Percentiles rank a stretch among this genome's conserved stretches.
These are phyloP conservation scores for Strigamia maritima DNA, from an alignment of 2,888 invertebrate species.

Conservation along the genomic window DNA sequence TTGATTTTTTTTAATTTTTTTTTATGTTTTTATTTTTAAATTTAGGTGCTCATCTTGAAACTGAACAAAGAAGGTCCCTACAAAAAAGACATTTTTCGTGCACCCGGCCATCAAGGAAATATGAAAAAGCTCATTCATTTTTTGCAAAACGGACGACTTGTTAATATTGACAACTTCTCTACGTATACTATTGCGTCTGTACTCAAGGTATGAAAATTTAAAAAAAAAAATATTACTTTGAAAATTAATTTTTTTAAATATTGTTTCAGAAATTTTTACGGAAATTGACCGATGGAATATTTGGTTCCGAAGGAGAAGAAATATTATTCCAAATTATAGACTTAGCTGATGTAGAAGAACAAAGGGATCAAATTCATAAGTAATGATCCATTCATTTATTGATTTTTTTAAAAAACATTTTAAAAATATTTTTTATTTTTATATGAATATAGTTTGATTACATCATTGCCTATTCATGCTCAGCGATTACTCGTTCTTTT, in stretches of 20 bases:
- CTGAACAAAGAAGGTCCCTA: conserved; percentile 91
- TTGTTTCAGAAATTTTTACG: conserved; percentile 75
- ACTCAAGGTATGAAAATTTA: conserved; percentile 62
- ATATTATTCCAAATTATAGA: conserved; percentile 84
- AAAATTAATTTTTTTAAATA: neutral
- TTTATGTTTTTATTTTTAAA: neutral
- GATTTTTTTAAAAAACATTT: neutral
- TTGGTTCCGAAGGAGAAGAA: conserved; percentile 86
- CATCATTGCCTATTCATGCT: conserved; percentile 81
- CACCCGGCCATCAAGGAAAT: conserved; percentile 90
- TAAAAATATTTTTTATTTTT: neutral
- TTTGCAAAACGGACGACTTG: conserved; percentile 79
- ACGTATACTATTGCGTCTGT: conserved; percentile 98
- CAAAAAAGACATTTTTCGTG: conserved; percentile 89
- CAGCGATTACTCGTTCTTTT: conserved; percentile 90
- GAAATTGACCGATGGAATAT: conserved; percentile 94
- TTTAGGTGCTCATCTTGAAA: conserved; percentile 81
- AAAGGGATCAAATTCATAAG: conserved; percentile 80
- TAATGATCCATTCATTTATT: neutral
- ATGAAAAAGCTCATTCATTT: conserved; percentile 92
- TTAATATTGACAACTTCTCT: conserved; percentile 90
- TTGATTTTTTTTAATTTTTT: conserved; percentile 5
- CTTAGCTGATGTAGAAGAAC: conserved; percentile 73
- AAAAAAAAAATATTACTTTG: neutral
- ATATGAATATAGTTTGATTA: conserved; percentile 67